Evolutionary conservation across 1,140 invertebrate genomes (phyloP), one percentile per base, ranked within the genome.

Genomic region (Temnothorax longispinosus): DNA sequence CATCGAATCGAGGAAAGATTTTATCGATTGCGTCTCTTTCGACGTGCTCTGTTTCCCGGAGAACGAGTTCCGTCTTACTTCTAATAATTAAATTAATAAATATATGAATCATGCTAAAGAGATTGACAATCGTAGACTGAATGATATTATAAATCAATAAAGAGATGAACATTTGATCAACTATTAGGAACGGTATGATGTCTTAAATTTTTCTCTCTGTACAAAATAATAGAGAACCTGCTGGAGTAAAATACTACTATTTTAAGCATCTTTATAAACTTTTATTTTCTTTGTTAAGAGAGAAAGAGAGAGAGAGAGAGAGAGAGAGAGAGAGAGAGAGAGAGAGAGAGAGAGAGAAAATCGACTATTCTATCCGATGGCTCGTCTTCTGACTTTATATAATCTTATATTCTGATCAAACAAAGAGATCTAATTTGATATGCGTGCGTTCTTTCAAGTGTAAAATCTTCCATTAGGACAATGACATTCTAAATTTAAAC

Each of bases 401-500:
- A 52, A 7, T 21, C 11, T 75, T 58, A 58, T 10, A 27, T 15
- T 0, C 3, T 0, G 35, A 74, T 38, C 41, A 41, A 69, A 35
- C 27, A 32, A 41, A 71, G 52, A 38, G 50, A 71, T 54, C 21
- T 44, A 44, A 72, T 44, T 65, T 8, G 21, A 80, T 13, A 41
- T 6, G 27, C 4, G n/a, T 11, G 21, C 15, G 15, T 72, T 56
- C 21, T 81, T 56, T 71, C 13, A 56, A 56, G 44, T 32, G 6
- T 44, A 8, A 27, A 21, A 44, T 72, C 13, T 74, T 74, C 27
- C 0, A 8, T 38, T 54, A 21, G 47, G 21, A 69, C 77, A 72
- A 47, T 38, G 38, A 3, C 41, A 18, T 35, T 41, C 54, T 74
- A 35, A 56, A 60, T 82, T 80, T 47, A 47, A 82, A 82, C 54